Conservation (phyloP, 2,113 vertebrate genomes). For the Tangachromis dhanisi region DNA sequence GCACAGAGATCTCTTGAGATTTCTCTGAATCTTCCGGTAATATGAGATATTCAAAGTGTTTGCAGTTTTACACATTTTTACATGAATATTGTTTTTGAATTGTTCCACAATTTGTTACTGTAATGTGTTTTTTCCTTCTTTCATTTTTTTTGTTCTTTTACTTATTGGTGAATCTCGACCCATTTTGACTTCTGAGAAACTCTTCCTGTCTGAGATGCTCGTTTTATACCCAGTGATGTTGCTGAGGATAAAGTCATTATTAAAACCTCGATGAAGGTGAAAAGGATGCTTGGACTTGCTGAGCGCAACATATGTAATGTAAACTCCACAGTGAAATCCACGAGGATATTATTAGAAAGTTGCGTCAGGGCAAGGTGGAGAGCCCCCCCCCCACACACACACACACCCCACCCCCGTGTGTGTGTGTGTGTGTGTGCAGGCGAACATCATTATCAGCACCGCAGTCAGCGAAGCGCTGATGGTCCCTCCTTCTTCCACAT, state of each 20-base stretch:
- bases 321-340: neutral
- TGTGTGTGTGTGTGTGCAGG: neutral
- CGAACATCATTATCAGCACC: neutral
- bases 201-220: neutral
- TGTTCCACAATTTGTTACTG: neutral
- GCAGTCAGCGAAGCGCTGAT: neutral
- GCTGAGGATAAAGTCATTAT: neutral
- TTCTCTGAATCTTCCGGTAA: neutral
- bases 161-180: neutral
- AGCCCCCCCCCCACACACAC: too few species aligned
- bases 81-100: neutral
- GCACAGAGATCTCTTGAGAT: neutral
- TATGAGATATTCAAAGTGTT: neutral
- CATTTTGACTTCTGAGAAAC: neutral
- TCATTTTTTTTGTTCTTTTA: neutral
- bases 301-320: neutral
- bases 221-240: neutral
- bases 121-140: neutral
- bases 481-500: constrained; percentile 30
- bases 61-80: neutral
- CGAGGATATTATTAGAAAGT: neutral
- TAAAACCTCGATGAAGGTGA: neutral
- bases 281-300: neutral
- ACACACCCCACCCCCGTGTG: neutral
- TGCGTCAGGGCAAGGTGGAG: neutral